Conservation (phyloP, 2,113 vertebrate genomes). For the Orycteropus afer region DNA sequence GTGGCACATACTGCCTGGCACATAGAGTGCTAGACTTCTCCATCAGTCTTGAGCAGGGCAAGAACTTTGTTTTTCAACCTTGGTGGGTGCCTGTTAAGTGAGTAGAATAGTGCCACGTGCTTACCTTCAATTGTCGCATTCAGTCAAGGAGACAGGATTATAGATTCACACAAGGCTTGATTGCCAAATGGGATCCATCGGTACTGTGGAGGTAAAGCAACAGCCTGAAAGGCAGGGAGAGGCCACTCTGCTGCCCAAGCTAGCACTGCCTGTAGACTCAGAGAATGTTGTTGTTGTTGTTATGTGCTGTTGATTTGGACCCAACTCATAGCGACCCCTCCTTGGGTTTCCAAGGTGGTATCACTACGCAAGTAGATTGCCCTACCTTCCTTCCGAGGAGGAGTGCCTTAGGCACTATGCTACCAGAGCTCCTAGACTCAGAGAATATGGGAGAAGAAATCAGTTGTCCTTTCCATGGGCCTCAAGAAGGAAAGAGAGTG, state of each 20-base stretch:
- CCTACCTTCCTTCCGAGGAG: no score
- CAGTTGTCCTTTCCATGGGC: not conserved
- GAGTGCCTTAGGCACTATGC: no score
- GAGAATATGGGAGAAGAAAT: not conserved
- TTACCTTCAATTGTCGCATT: not conserved
- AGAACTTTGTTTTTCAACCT: not conserved
- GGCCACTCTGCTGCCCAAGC: no score
- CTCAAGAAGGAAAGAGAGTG: not conserved
- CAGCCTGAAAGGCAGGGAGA: not conserved
- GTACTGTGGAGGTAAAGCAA: not conserved
- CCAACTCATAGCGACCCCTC: no score
- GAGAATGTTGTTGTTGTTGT: no score
- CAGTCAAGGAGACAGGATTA: not conserved
- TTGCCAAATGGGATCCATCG: not conserved
- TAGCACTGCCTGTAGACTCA: not conserved
- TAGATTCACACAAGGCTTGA: not conserved
- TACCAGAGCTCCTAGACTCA: no score
- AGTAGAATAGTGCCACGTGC: not conserved
- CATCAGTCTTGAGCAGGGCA: not conserved
- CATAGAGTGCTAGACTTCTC: not conserved
- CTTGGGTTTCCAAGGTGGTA: no score
- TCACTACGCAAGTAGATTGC: no score
- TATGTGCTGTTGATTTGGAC: no score
- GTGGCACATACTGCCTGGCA: accelerated
- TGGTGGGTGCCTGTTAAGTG: not conserved